These are phyloP conservation scores for Drosophila barbarae DNA, from an alignment of 2,888 invertebrate species.

Conservation along the genomic window DNA sequence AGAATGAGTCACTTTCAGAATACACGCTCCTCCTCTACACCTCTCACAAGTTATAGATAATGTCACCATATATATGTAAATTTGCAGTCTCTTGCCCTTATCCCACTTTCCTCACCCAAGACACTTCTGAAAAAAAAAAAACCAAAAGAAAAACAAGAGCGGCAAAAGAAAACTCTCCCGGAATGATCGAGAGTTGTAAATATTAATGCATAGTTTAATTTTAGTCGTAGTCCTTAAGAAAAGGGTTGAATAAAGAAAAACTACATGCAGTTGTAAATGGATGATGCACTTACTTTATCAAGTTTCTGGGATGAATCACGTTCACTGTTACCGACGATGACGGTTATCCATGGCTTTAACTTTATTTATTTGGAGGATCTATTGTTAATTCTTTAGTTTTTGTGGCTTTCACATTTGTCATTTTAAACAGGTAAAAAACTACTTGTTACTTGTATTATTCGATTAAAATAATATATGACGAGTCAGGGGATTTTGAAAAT, in stretches of 20 bases:
- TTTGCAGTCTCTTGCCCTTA: slow-evolving; percentile 1
- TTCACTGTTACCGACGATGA: no score
- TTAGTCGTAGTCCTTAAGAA: slow-evolving; percentile 48
- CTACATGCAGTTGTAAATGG: slow-evolving; percentile 31
- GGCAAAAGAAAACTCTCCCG: slow-evolving; percentile 13
- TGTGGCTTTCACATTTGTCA: not conserved
- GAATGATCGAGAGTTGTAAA: slow-evolving; percentile 43
- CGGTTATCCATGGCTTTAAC: not conserved
- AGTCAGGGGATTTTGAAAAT: no score
- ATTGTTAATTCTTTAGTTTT: not conserved
- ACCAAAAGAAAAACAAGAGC: not conserved
- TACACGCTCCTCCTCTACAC: slow-evolving; percentile 7
- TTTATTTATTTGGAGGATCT: not conserved
- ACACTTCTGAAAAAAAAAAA: not conserved
- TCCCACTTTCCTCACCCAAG: not conserved
- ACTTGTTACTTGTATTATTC: no score
- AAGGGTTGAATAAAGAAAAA: slow-evolving; percentile 50
- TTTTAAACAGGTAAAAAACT: not conserved
- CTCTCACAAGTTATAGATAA: not conserved
- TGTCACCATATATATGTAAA: not conserved
- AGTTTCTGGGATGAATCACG: not conserved
- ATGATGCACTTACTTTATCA: not conserved
- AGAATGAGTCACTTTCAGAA: slow-evolving; percentile 13
- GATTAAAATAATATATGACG: no score
- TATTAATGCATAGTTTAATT: slow-evolving; percentile 49